Evolutionary conservation across 2,888 invertebrate genomes (phyloP), one percentile per base, ranked within the genome.

Genomic region (Abrostola triplasia): DNA sequence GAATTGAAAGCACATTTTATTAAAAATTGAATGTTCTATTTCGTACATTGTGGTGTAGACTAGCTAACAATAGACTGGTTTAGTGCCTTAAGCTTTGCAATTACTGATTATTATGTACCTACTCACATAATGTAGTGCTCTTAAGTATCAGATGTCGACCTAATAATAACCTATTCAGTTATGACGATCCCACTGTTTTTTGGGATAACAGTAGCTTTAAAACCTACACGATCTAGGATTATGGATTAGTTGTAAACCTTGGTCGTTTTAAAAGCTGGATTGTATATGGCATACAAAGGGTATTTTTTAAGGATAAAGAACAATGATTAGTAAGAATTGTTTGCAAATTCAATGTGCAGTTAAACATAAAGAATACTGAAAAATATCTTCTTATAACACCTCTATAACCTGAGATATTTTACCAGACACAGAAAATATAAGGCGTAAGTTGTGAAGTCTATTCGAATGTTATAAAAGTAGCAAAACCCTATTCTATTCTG

Each of bases 1-100:
- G 61, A 58, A 63, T 60, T 47, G 9, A 47, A 47, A 70, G 65
- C 54, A 61, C 40, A 50, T 60, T 76, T 59, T 67, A 71, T 75
- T 42, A 79, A 63, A 53, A 75, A 65, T 59, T 48, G 61, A 64
- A 78, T 70, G 57, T 64, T 64, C 42, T 55, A 59, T 69, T 69
- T 37, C 35, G 10, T 36, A 10, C 11, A 48, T 7, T 13, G 35
- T 24, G 24, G 10, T 35, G 24, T 35, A 24, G 48, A 2, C 35
- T 48, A 48, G 5, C 24, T 10, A 35, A 48, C 24, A 35, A 10
- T 49, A 49, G 44, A 24, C 24, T 24, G 24, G 24, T 4, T 1
- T 24, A n/a, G 13, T 9, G 24, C 13, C 44, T 44, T 47, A 24
- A 47, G 44, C 13, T 12, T 13, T 44, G 44, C 12, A 47, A 47